Percentiles rank a stretch among this genome's conserved stretches.
phyloP scores from a whole-genome alignment of 1,140 invertebrate species.

The Drosophila funebris region DNA sequence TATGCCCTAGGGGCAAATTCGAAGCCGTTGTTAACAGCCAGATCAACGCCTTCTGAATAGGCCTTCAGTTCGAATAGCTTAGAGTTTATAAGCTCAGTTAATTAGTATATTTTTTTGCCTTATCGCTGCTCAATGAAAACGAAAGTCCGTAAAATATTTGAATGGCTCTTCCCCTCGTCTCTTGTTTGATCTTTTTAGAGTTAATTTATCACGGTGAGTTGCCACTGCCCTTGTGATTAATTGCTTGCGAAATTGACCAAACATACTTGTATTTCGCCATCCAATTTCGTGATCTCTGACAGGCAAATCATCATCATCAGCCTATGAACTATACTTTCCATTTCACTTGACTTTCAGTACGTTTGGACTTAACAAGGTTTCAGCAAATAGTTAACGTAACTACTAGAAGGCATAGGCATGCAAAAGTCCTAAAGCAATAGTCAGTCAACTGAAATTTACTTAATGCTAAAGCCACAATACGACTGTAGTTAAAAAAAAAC shows the following conservation, averaged over 20 bases:
- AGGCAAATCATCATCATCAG: conserved; percentile 37
- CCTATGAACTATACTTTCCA: conserved; percentile 34
- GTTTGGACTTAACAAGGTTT: neutral
- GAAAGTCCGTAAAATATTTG: conserved; percentile 53
- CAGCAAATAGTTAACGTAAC: neutral
- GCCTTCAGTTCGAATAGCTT: conserved; percentile 9
- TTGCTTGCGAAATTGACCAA: conserved; percentile 29
- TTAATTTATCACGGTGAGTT: conserved; percentile 36
- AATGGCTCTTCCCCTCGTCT: conserved; percentile 1
- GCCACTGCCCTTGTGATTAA: conserved; percentile 45
- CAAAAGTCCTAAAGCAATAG: conserved; percentile 1
- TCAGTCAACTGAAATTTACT: neutral
- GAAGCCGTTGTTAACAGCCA: conserved; percentile 28
- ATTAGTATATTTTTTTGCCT: conserved; percentile 31
- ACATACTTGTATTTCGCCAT: conserved; percentile 48
- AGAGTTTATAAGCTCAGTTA: conserved; percentile 52
- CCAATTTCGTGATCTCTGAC: conserved; percentile 39
- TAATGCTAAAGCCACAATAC: neutral
- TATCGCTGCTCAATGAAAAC: conserved; percentile 54
- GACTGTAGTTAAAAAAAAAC: conserved; percentile 25
- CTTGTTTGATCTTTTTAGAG: neutral
- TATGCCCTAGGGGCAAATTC: conserved; percentile 22
- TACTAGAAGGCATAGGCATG: neutral
- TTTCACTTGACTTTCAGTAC: conserved; percentile 19
- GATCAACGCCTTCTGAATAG: conserved; percentile 58